A percentile compares a stretch with the other conserved stretches of the same genome.
Conservation (phyloP, 2,113 vertebrate genomes). For the Hemiscyllium ocellatum region DNA sequence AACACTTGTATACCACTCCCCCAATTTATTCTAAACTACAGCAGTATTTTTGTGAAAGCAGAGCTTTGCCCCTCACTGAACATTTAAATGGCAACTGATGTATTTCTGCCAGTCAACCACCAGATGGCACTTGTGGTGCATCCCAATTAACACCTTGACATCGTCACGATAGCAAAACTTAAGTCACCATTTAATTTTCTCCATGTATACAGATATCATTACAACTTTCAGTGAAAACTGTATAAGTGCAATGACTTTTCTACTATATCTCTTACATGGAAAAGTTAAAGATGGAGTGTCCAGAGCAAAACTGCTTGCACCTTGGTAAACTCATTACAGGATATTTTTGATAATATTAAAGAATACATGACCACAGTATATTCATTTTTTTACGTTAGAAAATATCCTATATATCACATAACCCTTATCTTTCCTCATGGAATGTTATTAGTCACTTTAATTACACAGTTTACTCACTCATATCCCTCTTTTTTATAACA, state of each 20-base stretch:
- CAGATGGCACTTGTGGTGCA: slow-evolving; percentile 4
- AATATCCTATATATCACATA: background rate
- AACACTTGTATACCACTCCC: background rate
- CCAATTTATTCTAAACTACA: background rate
- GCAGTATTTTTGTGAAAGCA: background rate
- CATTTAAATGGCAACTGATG: background rate
- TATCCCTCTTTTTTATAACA: background rate
- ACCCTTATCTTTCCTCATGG: background rate
- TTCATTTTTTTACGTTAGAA: background rate
- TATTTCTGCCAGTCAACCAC: background rate
- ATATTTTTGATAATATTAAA: background rate
- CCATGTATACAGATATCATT: background rate
- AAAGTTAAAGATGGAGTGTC: background rate
- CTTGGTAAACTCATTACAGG: background rate
- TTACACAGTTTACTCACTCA: background rate
- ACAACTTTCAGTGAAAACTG: background rate
- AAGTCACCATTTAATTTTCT: background rate
- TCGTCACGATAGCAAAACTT: background rate
- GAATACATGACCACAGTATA: background rate
- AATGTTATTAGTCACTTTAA: background rate
- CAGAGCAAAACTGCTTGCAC: background rate
- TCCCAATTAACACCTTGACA: background rate
- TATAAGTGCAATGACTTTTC: background rate
- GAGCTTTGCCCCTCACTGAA: background rate
- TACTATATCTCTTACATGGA: background rate